Evolutionary conservation across 1,140 invertebrate genomes (phyloP), one percentile per base, ranked within the genome.

Genomic region (Leptinotarsa undecemlineata): DNA sequence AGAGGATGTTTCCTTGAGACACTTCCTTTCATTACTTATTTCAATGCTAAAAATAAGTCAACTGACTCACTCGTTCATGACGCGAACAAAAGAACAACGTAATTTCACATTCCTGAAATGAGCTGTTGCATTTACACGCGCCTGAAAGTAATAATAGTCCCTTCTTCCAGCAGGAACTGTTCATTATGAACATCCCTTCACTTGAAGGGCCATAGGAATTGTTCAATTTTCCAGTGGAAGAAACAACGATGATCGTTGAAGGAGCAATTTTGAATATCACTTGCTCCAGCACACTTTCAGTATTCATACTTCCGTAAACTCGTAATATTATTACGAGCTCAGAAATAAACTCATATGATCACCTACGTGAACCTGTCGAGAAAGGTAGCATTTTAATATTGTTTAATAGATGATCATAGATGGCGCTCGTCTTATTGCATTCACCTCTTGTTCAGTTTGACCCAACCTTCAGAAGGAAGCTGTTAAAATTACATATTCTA

Each of bases 11-110:
- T 68, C 5, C 67, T 33, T 17, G 17, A 48, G 26, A 68, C 26
- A 20, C 15, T 20, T 42, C 21, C 20, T 64, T 68, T 42, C 17
- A 68, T 42, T 68, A 33, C 67, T 48, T n/a, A 48, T 48, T 47
- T 19, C 4, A 21, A 64, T 14, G n/a, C 63, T 64, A 33, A 64
- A 64, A 64, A 64, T 64, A 64, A 19, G 63, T 33, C 63, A 21
- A 64, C 17, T 64, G 63, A 64, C 63, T 64, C 63, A 64, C 4
- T 64, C 17, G 63, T 33, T 17, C 20, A 64, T 14, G 20, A 13
- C 63, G n/a, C 20, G 63, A 64, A 64, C 26, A 64, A 64, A 64
- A 64, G 26, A 33, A 64, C 63, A 64, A 20, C 63, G 63, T 20
- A 21, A 33, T 64, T 14, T 64, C 20, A 20, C 63, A 64, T 64